phyloP scores from a whole-genome alignment of 2,888 invertebrate genomes.

The Xestia c-nigrum region DNA sequence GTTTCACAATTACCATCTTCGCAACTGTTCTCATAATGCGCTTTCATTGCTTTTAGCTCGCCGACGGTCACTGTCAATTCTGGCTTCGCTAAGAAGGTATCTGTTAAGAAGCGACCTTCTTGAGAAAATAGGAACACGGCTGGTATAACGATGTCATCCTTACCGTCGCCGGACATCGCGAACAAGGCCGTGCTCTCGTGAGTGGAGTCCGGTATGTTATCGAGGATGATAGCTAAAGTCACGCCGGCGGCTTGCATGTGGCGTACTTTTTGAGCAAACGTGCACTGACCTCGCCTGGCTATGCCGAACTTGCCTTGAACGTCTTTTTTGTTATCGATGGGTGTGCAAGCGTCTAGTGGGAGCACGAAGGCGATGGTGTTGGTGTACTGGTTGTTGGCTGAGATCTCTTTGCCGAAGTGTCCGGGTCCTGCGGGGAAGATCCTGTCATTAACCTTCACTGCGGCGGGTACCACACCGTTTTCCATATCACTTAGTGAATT shows the following conservation, averaged over 20 bases:
- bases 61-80: slow-evolving; percentile 89
- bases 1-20: slow-evolving; percentile 76
- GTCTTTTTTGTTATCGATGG: slow-evolving; percentile 90
- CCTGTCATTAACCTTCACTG: slow-evolving; percentile 74
- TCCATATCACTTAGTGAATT: slow-evolving; percentile 93
- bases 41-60: slow-evolving; percentile 84
- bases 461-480: slow-evolving; percentile 83
- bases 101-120: slow-evolving; percentile 93
- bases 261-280: slow-evolving; percentile 98
- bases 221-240: slow-evolving; percentile 95
- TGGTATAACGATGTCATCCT: slow-evolving; percentile 96
- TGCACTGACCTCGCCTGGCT: slow-evolving; percentile 97
- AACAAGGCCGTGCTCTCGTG: slow-evolving; percentile 95
- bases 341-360: slow-evolving; percentile 93
- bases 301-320: slow-evolving; percentile 94
- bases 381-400: slow-evolving; percentile 91
- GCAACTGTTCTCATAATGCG: slow-evolving; percentile 74
- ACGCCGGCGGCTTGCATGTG: slow-evolving; percentile 95
- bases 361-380: slow-evolving; percentile 92
- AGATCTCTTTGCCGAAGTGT: slow-evolving; percentile 96
- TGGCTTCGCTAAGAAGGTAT: slow-evolving; percentile 90
- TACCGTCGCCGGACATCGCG: slow-evolving; percentile 99
- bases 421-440: slow-evolving; percentile 95
- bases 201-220: slow-evolving; percentile 94
- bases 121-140: slow-evolving; percentile 96